Base-by-base conservation (phyloP, 2,113 vertebrate species). In the Oxyura jamaicensis region DNA sequence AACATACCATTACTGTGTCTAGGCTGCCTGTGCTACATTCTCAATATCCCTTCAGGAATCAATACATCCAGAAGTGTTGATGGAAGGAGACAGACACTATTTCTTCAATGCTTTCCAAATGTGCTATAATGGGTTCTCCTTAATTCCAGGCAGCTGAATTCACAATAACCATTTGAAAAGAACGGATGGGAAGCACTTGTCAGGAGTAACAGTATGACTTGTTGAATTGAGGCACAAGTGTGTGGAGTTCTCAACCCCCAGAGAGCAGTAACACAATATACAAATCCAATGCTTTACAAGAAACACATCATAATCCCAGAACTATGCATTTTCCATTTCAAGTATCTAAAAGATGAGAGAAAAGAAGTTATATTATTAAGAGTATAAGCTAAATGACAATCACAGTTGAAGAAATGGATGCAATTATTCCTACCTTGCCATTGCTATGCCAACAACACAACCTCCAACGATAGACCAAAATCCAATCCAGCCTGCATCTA, bases 401-500 rank as follows among this genome's bases (percentile, higher is more conserved):
- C 82, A 82, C 67, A 56, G n/a, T 1, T 89, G 68, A 95, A 87
- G 71, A 88, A 95, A 90, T 1, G 7, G 10, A 75, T 29, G 48
- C 77, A 88, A 94, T 93, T 91, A 95, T 39, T 91, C 97, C 94
- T 94, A 99, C 99, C 99, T 99, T 96, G 99, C 99, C 97, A 99
- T 99, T 46, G 98, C 99, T 94, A 99, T 98, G 90, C 99, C 99
- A 96, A 99, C 98, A 90, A 99, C 98, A 96, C 99, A 99, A 71
- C 99, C 99, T 71, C 99, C 99, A 77, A 99, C 97, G 66, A 98
- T 98, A 41, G 99, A 99, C 99, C 99, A 99, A 98, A 99, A 99
- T 83, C 99, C 99, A 95, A 99, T 99, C 99, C 99, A 99, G 91
- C 99, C 99, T 69, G 99, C 99, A 93, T 99, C 99, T 86, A 99